A percentile compares a stretch with the other conserved stretches of the same genome.
phyloP scores from a whole-genome alignment of 2,888 invertebrate species.

The Eubasilissa splendida region DNA sequence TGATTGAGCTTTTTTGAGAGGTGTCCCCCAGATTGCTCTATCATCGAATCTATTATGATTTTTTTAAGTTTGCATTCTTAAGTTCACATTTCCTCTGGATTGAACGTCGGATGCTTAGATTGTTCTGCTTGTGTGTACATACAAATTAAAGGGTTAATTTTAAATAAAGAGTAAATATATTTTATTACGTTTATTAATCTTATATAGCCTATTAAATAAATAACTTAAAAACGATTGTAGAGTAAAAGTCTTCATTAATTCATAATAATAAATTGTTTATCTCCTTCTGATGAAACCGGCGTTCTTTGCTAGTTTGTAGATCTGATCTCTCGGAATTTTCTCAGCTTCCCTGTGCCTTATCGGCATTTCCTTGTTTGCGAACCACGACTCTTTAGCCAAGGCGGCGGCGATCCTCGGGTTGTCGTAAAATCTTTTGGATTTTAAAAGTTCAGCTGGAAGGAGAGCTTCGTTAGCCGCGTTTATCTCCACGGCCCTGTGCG shows the following conservation, averaged over 20 bases:
- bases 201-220: conserved; percentile 4
- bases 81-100: no score
- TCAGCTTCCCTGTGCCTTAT: conserved; percentile 86
- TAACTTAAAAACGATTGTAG: conserved; percentile 3
- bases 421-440: conserved; percentile 81
- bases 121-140: no score
- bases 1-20: no score
- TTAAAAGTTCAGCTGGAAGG: conserved; percentile 79
- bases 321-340: conserved; percentile 83
- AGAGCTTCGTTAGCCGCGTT: conserved; percentile 82
- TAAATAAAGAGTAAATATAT: neutral
- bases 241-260: neutral
- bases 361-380: conserved; percentile 83
- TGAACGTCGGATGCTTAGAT: no score
- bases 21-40: no score
- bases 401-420: conserved; percentile 82
- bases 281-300: conserved; percentile 75
- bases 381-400: conserved; percentile 86
- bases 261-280: conserved; percentile 1
- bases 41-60: no score
- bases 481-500: conserved; percentile 81
- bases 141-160: no score
- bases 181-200: neutral
- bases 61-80: no score
- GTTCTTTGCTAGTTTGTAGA: conserved; percentile 82